Evolutionary conservation across 2,888 invertebrate genomes (phyloP), one percentile per base, ranked within the genome.

Genomic region (Rotaria magnacalcarata): DNA sequence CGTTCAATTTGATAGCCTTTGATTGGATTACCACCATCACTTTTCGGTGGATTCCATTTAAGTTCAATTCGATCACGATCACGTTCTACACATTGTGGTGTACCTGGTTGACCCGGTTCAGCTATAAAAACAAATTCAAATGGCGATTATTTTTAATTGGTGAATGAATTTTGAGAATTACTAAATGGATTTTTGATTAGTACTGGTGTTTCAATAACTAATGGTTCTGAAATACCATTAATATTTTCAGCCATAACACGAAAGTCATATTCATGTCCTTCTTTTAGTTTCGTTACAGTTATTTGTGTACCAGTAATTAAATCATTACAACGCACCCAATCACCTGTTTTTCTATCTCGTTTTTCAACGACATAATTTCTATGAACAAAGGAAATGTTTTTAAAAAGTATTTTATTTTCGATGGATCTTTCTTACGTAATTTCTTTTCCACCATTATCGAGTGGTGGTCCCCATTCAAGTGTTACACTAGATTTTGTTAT

Each of bases 241-340:
- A 94, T 94, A 90, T 98, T 98, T 3, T 97, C 96, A 56, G 99
- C 98, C 89, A 95, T 95, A 0, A 99, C 97, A 88, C 99, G 94
- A 93, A 99, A 99, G 89, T 96, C 93, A 90, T 99, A 99, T 90
- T 97, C 96, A 90, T 97, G 97, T 89, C 95, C 95, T 91, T 98
- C 97, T 84, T 95, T 94, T 67, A 99, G 93, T 89, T 96, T 94
- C 7, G 94, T 94, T 0, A 98, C 91, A 14, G 88, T 88, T 87
- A 89, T 88, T 85, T 89, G 89, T 47, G 89, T 90, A 41, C 89
- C 89, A 60, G 84, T 75, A 24, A 87, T 84, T 52, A 58, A 54
- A 86, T 86, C 87, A 43, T 43, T 87, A 47, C 85, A 90, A 85
- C 90, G 90, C 88, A 91, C 93, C 98, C 97, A 98, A 92, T 95